phyloP scores from a whole-genome alignment of 2,797 vertebrate genomes.

The Chrosomus eos region DNA sequence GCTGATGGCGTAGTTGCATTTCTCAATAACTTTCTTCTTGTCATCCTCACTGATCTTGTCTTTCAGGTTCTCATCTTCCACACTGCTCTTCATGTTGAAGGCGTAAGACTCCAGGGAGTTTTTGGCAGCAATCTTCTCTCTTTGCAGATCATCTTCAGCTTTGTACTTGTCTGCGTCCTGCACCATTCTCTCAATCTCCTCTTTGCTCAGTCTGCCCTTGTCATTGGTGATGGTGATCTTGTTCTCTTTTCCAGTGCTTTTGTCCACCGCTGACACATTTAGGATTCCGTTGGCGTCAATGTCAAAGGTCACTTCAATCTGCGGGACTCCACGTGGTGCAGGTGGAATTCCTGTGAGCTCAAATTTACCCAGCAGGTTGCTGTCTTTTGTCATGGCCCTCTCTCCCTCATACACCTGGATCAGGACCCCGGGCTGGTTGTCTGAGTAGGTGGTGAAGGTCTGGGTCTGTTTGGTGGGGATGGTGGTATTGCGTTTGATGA shows the following conservation, averaged over 20 bases:
- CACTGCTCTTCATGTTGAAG: conserved; percentile 6
- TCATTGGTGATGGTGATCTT: conserved; percentile 18
- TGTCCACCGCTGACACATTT: conserved; percentile 67
- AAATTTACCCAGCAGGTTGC: conserved; percentile 1
- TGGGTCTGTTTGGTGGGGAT: conserved; percentile 19
- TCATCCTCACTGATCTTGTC: conserved; percentile 30
- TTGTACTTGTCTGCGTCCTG: conserved; percentile 65
- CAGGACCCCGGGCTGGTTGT: conserved; percentile 61
- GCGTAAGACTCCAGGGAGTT: conserved; percentile 69
- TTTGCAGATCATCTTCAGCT: conserved; percentile 65
- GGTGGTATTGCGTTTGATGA: conserved; percentile 20
- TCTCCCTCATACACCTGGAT: conserved; percentile 58
- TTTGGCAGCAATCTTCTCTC: conserved; percentile 65
- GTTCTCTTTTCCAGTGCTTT: conserved; percentile 64
- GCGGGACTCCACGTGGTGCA: background rate
- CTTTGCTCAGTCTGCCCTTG: conserved; percentile 66
- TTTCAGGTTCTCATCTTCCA: conserved; percentile 16
- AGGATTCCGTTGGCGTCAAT: conserved; percentile 57
- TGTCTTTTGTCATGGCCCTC: conserved; percentile 48
- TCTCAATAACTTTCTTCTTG: background rate
- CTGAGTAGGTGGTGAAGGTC: background rate
- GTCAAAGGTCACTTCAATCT: conserved; percentile 9
- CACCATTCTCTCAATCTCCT: conserved; percentile 72
- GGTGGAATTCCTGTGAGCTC: conserved; percentile 10
- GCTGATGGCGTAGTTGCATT: background rate